Conservation (phyloP, 2,113 vertebrate genomes). For the Numenius arquata region DNA sequence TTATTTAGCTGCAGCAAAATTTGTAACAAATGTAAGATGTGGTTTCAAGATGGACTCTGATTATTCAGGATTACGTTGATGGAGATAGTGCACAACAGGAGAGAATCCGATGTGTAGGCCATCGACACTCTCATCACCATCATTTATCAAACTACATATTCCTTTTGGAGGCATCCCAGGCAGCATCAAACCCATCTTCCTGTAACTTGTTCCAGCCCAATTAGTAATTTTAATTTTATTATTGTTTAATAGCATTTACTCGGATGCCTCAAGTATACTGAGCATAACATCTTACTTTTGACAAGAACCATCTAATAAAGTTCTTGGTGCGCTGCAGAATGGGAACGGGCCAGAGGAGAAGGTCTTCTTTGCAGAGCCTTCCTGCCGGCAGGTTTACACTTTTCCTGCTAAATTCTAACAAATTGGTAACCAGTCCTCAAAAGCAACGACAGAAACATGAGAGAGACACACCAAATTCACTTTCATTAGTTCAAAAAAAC, state of each 20-base stretch:
- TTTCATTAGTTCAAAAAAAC: background rate
- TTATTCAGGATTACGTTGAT: background rate
- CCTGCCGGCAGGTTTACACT: background rate
- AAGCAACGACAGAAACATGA: background rate
- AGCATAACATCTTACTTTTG: background rate
- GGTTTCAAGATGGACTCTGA: background rate
- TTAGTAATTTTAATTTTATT: background rate
- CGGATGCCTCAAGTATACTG: background rate
- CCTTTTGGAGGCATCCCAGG: background rate
- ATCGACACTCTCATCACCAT: background rate
- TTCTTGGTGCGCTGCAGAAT: background rate
- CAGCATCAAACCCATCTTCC: background rate
- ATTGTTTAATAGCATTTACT: background rate
- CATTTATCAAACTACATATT: background rate
- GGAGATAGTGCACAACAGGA: background rate
- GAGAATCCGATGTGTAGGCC: background rate
- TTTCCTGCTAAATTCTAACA: background rate
- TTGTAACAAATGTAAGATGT: background rate
- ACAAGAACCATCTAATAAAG: background rate
- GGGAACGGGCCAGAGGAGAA: background rate
- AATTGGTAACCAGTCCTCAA: background rate
- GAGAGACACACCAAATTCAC: background rate
- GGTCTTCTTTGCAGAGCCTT: background rate
- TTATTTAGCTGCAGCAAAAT: background rate
- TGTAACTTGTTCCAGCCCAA: background rate